Evolutionary conservation across 2,797 vertebrate species (phyloP).

Genomic region (Amblyraja radiata): DNA sequence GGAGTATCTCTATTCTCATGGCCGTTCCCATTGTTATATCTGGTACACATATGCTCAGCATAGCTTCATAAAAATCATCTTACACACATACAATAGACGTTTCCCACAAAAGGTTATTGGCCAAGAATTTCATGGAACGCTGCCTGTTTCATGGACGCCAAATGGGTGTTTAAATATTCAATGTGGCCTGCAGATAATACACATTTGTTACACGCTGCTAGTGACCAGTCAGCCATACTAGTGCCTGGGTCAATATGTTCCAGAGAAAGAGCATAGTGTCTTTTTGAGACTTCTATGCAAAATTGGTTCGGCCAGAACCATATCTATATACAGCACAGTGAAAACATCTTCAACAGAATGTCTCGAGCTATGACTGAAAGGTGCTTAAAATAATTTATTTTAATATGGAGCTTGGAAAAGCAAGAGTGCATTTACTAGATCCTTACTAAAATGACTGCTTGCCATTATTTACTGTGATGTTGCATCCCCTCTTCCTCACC

Average conservation of each 20-base stretch:
- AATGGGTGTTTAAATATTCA: background rate
- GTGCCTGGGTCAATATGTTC: no score
- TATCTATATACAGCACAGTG: background rate
- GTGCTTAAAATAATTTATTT: no score
- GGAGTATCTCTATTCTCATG: background rate
- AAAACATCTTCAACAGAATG: background rate
- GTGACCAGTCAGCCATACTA: background rate
- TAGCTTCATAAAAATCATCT: background rate
- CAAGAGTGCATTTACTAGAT: background rate
- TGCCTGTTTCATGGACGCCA: background rate
- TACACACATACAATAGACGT: background rate
- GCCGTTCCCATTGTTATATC: background rate
- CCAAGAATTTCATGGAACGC: background rate
- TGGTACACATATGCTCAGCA: conserved; percentile 22
- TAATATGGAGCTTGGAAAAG: background rate
- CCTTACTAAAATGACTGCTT: background rate
- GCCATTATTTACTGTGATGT: background rate
- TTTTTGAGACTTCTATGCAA: background rate
- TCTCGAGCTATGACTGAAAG: background rate
- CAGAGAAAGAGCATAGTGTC: background rate
- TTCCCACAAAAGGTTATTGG: background rate
- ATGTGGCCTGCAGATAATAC: background rate
- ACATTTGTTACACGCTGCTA: background rate
- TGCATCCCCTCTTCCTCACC: background rate
- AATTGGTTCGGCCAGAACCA: background rate